Evolutionary conservation across 2,797 vertebrate species (phyloP).

Genomic region (Taenioides sp.): DNA sequence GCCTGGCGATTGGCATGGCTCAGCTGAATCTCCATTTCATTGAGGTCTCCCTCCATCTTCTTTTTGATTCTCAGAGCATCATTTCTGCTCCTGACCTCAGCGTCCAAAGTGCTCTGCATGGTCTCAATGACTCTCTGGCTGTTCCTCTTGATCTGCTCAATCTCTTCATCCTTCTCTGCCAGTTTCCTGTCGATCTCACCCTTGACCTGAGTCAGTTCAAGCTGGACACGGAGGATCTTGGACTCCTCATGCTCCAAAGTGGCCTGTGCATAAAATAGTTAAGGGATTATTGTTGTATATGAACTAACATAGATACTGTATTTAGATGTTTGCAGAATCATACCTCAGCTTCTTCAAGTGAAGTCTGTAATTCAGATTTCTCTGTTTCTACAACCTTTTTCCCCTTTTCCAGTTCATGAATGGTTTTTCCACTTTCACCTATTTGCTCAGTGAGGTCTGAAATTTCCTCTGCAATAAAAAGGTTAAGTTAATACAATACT

Average conservation of each 20-base stretch:
- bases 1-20: conserved; percentile 84
- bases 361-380: conserved; percentile 81
- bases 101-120: conserved; percentile 83
- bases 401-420: conserved; percentile 86
- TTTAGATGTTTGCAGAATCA: neutral
- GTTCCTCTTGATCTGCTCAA: conserved; percentile 88
- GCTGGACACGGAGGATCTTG: conserved; percentile 86
- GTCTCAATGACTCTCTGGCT: conserved; percentile 83
- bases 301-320: neutral
- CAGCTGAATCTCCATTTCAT: conserved; percentile 88
- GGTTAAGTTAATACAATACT: neutral
- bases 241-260: conserved; percentile 88
- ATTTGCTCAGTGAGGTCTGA: conserved; percentile 85
- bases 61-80: conserved; percentile 89
- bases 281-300: neutral
- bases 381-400: conserved; percentile 83
- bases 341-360: conserved; percentile 88
- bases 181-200: conserved; percentile 84
- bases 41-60: conserved; percentile 90
- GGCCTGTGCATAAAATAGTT: conserved; percentile 65
- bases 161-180: conserved; percentile 91
- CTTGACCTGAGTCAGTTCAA: conserved; percentile 89
- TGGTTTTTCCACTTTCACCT: conserved; percentile 80
- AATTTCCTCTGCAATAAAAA: conserved; percentile 82
- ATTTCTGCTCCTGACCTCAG: conserved; percentile 88